Conservation (phyloP, 2,888 invertebrate genomes). For the Amblyjoppa proteus region DNA sequence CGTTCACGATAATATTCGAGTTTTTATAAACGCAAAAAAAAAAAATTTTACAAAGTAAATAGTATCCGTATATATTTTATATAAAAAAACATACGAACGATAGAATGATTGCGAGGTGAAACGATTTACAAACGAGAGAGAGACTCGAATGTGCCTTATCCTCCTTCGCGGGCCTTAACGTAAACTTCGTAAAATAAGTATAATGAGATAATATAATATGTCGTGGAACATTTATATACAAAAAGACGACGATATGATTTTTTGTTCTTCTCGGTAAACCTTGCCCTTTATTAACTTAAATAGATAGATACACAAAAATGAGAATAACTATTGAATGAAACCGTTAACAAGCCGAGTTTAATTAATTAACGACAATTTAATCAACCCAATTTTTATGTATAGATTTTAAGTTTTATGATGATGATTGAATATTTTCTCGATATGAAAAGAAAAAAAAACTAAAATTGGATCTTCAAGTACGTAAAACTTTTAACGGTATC, state of each 20-base stretch:
- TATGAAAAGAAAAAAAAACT: background rate
- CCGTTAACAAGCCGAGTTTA: conserved; percentile 72
- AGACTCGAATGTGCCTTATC: conserved; percentile 72
- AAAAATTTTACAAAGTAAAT: conserved; percentile 25
- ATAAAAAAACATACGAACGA: conserved; percentile 36
- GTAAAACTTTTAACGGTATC: conserved; percentile 19
- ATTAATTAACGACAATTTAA: conserved; percentile 77
- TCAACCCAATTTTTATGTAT: conserved; percentile 74
- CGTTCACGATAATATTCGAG: conserved; percentile 57
- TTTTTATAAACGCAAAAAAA: conserved; percentile 46
- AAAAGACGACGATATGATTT: conserved; percentile 13
- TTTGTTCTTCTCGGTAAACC: conserved; percentile 29
- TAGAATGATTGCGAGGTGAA: conserved; percentile 31
- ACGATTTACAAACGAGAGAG: conserved; percentile 30
- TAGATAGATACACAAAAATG: conserved; percentile 15
- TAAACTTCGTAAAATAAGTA: conserved; percentile 58
- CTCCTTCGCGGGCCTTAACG: conserved; percentile 60
- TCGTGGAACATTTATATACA: background rate
- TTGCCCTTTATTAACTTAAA: conserved; percentile 57
- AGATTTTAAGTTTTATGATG: conserved; percentile 77
- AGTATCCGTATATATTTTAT: conserved; percentile 60
- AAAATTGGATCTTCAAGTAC: conserved; percentile 29
- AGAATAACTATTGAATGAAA: conserved; percentile 65
- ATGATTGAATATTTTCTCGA: conserved; percentile 58
- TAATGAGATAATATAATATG: conserved; percentile 45